Evolutionary conservation across 1,140 invertebrate genomes (phyloP).

Genomic region (Nymphalis io): DNA sequence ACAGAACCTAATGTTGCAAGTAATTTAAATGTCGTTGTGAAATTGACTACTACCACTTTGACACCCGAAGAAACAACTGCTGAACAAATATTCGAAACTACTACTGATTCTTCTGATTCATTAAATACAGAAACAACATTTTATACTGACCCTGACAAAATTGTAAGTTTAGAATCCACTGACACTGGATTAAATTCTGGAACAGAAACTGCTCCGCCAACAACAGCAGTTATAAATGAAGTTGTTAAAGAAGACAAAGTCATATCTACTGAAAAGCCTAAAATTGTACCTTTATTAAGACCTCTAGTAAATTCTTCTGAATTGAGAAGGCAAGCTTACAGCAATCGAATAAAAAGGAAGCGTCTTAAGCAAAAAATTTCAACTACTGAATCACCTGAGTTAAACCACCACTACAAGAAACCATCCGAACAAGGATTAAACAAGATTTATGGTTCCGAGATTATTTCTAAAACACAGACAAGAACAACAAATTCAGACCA

Average conservation of each 20-base stretch:
- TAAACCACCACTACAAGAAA: too few relatives aligned
- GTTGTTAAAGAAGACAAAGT: slow-evolving; percentile 13
- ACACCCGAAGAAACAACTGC: slow-evolving; percentile 45
- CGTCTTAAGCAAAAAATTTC: slow-evolving; percentile 54
- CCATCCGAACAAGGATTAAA: slow-evolving; percentile 42
- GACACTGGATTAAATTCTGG: slow-evolving; percentile 22
- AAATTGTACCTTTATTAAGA: slow-evolving; percentile 36
- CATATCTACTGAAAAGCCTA: slow-evolving; percentile 46
- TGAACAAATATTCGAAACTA: slow-evolving; percentile 35
- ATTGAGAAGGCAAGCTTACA: slow-evolving; percentile 56
- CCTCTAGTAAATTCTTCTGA: slow-evolving; percentile 43
- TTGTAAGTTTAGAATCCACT: slow-evolving; percentile 27
- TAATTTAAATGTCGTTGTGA: slow-evolving; percentile 13
- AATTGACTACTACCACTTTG: slow-evolving; percentile 41
- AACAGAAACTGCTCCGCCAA: slow-evolving; percentile 9
- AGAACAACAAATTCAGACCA: slow-evolving; percentile 41
- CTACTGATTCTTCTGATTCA: slow-evolving; percentile 15
- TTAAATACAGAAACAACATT: slow-evolving; percentile 23
- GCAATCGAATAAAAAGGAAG: slow-evolving; percentile 64
- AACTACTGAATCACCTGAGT: slow-evolving; percentile 48
- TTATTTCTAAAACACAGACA: slow-evolving; percentile 56
- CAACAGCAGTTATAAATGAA: slow-evolving; percentile 1
- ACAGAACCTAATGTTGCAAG: slow-evolving; percentile 31
- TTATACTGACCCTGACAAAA: slow-evolving; percentile 30
- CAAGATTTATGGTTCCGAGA: slow-evolving; percentile 58